A percentile compares a stretch with the other conserved stretches of the same genome.
Evolutionary conservation across 2,113 vertebrate species (phyloP).

Genomic region (Carassius auratus): DNA sequence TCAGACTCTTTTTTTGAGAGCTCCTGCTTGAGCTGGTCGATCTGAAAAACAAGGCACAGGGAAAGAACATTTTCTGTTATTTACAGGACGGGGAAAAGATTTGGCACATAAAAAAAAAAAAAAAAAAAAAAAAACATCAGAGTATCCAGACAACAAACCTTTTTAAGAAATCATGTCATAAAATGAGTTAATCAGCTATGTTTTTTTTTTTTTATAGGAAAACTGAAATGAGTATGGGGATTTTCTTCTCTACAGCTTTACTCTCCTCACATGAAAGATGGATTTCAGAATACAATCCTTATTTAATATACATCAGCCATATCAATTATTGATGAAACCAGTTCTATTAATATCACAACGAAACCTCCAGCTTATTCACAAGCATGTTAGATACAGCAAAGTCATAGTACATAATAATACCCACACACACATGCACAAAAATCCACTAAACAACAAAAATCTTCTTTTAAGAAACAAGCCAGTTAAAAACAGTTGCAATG

Average conservation of each 20-base stretch:
- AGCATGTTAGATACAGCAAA: background rate
- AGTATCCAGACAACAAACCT: background rate
- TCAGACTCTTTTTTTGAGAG: constrained; percentile 98
- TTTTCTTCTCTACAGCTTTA: background rate
- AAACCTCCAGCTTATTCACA: constrained; percentile 57
- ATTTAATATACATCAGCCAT: constrained; percentile 72
- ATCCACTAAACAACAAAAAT: background rate
- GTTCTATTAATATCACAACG: constrained; percentile 71
- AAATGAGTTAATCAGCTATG: background rate
- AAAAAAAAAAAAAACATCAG: background rate
- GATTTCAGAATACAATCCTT: constrained; percentile 58
- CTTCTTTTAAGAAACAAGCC: background rate
- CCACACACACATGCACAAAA: background rate
- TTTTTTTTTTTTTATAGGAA: background rate
- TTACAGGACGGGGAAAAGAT: background rate
- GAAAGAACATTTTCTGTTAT: background rate
- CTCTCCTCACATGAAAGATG: background rate
- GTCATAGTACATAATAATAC: background rate
- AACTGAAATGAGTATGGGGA: background rate
- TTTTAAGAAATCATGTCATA: background rate
- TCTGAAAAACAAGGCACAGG: constrained; percentile 70
- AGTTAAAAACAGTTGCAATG: background rate
- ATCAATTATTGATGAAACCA: constrained; percentile 73
- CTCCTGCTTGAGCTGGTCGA: constrained; percentile 97
- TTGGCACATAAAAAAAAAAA: background rate